Percentiles rank a stretch among this genome's conserved stretches.
Evolutionary conservation across 2,797 vertebrate species (phyloP).

Genomic region (Coregonus sp.): DNA sequence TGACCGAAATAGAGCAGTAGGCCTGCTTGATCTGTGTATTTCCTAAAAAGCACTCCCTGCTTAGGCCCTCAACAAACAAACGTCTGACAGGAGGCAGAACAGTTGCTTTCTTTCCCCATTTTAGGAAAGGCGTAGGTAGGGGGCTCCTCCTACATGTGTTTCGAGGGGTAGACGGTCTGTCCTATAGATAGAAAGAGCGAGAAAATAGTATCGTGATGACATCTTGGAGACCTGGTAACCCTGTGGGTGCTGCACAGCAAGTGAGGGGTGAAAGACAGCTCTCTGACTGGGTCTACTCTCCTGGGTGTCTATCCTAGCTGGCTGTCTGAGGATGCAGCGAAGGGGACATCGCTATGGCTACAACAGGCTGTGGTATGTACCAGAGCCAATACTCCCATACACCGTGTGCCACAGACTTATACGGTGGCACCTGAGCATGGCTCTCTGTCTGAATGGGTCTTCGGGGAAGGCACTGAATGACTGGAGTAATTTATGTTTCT

Average conservation of each 20-base stretch:
- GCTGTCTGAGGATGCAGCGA: constrained; percentile 42
- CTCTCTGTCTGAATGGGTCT: not conserved
- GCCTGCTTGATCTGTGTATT: constrained; percentile 13
- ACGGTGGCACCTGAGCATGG: not conserved
- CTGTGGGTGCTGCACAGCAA: not conserved
- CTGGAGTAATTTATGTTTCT: too few species aligned
- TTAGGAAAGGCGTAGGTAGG: constrained; percentile 11
- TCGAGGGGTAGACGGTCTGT: constrained; percentile 8
- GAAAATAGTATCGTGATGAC: not conserved
- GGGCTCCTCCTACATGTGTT: not conserved
- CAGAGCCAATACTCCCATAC: not conserved
- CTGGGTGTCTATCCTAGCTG: constrained; percentile 14
- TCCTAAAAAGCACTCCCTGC: constrained; percentile 39
- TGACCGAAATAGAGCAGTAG: not conserved
- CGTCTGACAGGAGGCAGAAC: constrained; percentile 19
- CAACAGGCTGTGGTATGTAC: constrained; percentile 70
- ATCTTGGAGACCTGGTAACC: not conserved
- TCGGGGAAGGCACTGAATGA: not conserved
- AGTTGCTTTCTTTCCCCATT: constrained; percentile 37
- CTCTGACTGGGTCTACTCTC: constrained; percentile 9
- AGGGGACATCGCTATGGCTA: constrained; percentile 34
- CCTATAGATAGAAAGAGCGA: constrained; percentile 12
- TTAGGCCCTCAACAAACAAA: constrained; percentile 44
- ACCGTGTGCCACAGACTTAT: not conserved
- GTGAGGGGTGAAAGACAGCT: not conserved